Percentiles rank a stretch among this genome's conserved stretches.
Conservation (phyloP, 2,888 invertebrate species). For the Cheilosia impressa region DNA sequence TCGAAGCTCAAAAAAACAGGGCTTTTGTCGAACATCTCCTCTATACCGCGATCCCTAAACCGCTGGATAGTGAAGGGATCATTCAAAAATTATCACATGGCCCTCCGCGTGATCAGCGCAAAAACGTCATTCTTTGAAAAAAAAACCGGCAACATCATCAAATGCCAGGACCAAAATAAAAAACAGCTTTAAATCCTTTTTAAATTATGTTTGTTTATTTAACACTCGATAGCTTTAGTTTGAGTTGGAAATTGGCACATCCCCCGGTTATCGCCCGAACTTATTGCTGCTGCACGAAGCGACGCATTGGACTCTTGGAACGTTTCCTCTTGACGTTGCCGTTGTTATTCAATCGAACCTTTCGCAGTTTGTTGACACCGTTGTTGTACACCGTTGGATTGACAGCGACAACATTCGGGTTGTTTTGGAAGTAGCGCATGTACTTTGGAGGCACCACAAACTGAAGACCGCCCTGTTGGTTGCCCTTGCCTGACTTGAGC, state of each 20-base stretch:
- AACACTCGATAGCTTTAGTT: constrained; percentile 7
- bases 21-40: no score
- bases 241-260: constrained; percentile 4
- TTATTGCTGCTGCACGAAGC: constrained; percentile 52
- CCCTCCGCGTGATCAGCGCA: no score
- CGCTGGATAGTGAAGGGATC: no score
- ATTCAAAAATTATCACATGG: no score
- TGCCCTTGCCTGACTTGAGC: constrained; percentile 76
- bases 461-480: constrained; percentile 77
- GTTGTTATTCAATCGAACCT: constrained; percentile 78
- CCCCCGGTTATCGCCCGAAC: not conserved
- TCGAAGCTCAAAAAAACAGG: no score
- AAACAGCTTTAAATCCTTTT: not conserved
- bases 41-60: no score
- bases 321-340: constrained; percentile 60
- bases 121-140: no score
- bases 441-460: constrained; percentile 80
- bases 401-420: constrained; percentile 76
- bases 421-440: constrained; percentile 80
- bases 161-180: not conserved
- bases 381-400: constrained; percentile 44
- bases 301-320: constrained; percentile 35
- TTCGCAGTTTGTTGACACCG: constrained; percentile 41
- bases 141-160: no score
- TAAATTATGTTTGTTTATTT: constrained; percentile 26